Conservation (phyloP, 2,113 vertebrate genomes). For the Struthidea cinerea region DNA sequence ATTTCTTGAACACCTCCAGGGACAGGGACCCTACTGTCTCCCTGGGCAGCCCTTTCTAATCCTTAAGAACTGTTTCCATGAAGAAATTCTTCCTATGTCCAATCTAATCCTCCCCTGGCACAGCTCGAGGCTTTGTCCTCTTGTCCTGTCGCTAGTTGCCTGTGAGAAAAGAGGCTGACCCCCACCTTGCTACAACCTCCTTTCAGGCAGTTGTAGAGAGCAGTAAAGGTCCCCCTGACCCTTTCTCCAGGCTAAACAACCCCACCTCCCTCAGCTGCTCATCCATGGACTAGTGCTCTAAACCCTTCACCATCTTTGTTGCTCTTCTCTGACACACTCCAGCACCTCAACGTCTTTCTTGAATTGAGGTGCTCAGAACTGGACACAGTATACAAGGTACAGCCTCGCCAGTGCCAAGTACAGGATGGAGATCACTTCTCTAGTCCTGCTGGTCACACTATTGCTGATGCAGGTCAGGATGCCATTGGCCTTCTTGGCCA, state of each 20-base stretch:
- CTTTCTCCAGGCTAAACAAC: background rate
- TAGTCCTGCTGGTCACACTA: background rate
- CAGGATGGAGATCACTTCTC: background rate
- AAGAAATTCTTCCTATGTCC: background rate
- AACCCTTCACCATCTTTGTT: background rate
- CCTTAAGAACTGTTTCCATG: background rate
- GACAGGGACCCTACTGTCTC: background rate
- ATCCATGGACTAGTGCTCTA: background rate
- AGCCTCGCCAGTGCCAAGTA: background rate
- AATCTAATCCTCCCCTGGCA: background rate
- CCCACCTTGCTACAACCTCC: background rate
- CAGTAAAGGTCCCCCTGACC: too few species aligned
- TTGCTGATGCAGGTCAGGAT: background rate
- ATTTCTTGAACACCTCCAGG: background rate
- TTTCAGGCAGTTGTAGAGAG: background rate
- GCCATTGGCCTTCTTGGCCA: background rate
- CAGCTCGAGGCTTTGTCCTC: background rate
- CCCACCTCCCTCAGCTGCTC: background rate
- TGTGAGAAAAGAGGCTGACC: background rate
- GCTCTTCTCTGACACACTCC: background rate
- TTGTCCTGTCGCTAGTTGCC: background rate
- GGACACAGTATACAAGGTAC: background rate
- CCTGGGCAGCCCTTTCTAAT: background rate
- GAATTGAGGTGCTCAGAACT: background rate
- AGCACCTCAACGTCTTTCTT: background rate